A percentile compares a stretch with the other conserved stretches of the same genome.
These are phyloP conservation scores for Hemaris fuciformis DNA, from an alignment of 2,888 invertebrate species.

Conservation along the genomic window DNA sequence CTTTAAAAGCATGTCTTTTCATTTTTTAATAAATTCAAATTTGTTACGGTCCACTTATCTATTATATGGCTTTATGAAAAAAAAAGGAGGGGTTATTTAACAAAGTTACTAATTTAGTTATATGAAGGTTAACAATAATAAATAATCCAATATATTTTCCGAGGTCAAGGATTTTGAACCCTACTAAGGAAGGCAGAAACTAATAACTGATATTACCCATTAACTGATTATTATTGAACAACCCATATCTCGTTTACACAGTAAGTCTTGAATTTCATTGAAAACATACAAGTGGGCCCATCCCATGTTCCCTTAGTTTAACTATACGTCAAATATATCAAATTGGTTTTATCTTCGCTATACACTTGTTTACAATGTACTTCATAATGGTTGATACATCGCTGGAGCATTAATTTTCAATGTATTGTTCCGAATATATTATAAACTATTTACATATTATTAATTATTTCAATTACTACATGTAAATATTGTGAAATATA, in stretches of 20 bases:
- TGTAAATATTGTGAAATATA: background rate
- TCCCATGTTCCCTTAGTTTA: slow-evolving; percentile 21
- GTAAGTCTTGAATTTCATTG: slow-evolving; percentile 17
- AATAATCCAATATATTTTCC: no score
- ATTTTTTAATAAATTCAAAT: no score
- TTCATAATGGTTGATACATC: background rate
- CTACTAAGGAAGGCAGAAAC: background rate
- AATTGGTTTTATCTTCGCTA: slow-evolving; percentile 43
- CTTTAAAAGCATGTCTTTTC: no score
- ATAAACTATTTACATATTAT: slow-evolving; percentile 45
- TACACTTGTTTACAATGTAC: slow-evolving; percentile 50
- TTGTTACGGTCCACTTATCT: no score
- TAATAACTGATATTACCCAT: background rate
- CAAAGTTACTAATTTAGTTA: no score
- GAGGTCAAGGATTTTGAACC: background rate
- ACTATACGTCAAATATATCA: slow-evolving; percentile 31
- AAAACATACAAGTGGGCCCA: slow-evolving; percentile 30
- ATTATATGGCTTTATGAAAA: no score
- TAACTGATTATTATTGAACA: background rate
- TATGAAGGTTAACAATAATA: no score
- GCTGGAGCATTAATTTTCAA: background rate
- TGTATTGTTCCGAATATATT: slow-evolving; percentile 36
- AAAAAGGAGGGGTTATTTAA: no score
- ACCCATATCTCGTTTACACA: background rate
- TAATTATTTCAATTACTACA: slow-evolving; percentile 39